These are phyloP conservation scores for Jordanella pulchra DNA, from an alignment of 2,797 vertebrate species.

Conservation along the genomic window DNA sequence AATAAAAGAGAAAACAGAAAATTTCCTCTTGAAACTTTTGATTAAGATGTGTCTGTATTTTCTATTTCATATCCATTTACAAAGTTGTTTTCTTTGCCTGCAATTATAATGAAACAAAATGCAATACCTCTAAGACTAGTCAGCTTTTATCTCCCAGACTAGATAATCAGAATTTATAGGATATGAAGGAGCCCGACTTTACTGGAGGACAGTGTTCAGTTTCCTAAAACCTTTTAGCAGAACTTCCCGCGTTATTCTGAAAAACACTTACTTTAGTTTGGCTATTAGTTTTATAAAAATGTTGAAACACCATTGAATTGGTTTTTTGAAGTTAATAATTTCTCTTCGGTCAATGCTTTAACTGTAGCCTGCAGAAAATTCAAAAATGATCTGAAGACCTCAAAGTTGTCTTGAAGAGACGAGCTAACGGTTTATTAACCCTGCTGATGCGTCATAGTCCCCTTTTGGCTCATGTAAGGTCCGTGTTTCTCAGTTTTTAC, in stretches of 20 bases:
- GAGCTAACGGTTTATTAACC: not conserved
- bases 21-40: too few relatives aligned
- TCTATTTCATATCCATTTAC: too few relatives aligned
- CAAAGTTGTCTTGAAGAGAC: not conserved
- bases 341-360: not conserved
- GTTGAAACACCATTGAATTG: not conserved
- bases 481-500: not conserved
- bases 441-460: not conserved
- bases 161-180: too few relatives aligned
- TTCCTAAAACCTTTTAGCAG: too few relatives aligned
- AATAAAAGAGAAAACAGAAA: too few relatives aligned
- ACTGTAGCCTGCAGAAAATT: not conserved
- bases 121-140: not conserved
- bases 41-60: too few relatives aligned
- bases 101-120: too few relatives aligned
- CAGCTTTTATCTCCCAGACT: not conserved
- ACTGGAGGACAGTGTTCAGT: too few relatives aligned
- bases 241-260: too few relatives aligned
- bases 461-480: not conserved
- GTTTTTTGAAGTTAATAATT: not conserved
- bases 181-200: too few relatives aligned
- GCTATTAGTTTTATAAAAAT: not conserved
- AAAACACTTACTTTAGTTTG: not conserved
- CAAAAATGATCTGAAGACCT: not conserved
- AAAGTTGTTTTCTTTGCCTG: too few relatives aligned